Percentiles rank a stretch among this genome's conserved stretches.
These are phyloP conservation scores for Drosophila pectinifera DNA, from an alignment of 1,140 invertebrate species.

Conservation along the genomic window DNA sequence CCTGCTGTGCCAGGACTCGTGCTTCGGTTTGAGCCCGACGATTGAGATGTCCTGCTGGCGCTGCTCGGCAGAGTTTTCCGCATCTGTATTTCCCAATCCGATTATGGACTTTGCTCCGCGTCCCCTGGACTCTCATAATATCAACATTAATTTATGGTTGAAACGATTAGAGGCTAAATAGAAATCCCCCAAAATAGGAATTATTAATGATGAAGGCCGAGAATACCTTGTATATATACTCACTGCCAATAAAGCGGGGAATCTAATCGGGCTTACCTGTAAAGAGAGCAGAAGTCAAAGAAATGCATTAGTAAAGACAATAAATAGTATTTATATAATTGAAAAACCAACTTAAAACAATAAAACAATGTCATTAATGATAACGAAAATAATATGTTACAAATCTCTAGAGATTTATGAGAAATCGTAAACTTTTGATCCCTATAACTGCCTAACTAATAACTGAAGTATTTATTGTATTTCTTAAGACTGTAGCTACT, in stretches of 20 bases:
- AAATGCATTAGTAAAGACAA: not conserved
- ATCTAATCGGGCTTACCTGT: slow-evolving; percentile 72
- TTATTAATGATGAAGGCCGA: slow-evolving; percentile 27
- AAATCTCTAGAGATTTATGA: not conserved
- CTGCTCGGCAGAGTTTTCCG: slow-evolving; percentile 36
- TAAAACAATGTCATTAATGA: not conserved
- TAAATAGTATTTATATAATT: not conserved
- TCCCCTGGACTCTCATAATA: slow-evolving; percentile 55
- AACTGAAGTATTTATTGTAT: no score
- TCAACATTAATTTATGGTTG: slow-evolving; percentile 74
- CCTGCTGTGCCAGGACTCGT: slow-evolving; percentile 74
- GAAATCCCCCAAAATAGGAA: slow-evolving; percentile 59
- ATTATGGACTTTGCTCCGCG: slow-evolving; percentile 64
- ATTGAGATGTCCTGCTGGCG: slow-evolving; percentile 82
- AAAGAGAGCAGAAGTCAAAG: slow-evolving; percentile 26
- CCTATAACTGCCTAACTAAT: not conserved
- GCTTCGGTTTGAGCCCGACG: slow-evolving; percentile 56
- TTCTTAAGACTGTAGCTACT: not conserved
- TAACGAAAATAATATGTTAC: no score
- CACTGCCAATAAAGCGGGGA: slow-evolving; percentile 20
- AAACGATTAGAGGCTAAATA: slow-evolving; percentile 64
- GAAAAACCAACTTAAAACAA: not conserved
- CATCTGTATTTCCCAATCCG: slow-evolving; percentile 64
- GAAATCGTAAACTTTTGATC: not conserved
- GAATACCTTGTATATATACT: slow-evolving; percentile 25